phyloP scores from a whole-genome alignment of 1,140 invertebrate species.

The Drosophila grimshawi region DNA sequence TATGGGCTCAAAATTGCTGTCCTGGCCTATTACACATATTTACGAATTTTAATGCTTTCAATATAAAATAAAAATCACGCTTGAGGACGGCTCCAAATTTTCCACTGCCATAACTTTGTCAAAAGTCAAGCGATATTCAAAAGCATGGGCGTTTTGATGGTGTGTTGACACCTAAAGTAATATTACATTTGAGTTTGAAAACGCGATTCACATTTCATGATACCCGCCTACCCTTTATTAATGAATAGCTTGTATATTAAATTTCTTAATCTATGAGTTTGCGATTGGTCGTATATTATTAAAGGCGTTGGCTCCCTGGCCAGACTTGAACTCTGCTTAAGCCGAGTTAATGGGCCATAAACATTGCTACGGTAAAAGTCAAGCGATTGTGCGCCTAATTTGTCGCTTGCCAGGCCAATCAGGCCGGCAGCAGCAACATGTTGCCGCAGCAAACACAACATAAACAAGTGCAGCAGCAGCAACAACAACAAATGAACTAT shows the following conservation, averaged over 20 bases:
- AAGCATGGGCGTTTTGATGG: too few relatives aligned
- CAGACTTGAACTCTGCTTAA: conserved; percentile 49
- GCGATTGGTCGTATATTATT: conserved; percentile 28
- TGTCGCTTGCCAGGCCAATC: conserved; percentile 76
- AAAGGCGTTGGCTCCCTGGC: conserved; percentile 62
- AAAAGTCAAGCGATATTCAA: neutral
- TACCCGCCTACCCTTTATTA: too few relatives aligned
- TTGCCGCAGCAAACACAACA: conserved; percentile 53
- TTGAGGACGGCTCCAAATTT: neutral
- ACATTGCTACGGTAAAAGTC: conserved; percentile 69
- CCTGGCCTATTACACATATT: too few relatives aligned
- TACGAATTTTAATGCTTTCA: too few relatives aligned
- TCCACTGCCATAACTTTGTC: neutral
- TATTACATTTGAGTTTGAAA: too few relatives aligned
- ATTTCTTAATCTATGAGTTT: conserved; percentile 69
- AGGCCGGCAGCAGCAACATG: conserved; percentile 65
- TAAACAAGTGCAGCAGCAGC: conserved; percentile 68
- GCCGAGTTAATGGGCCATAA: conserved; percentile 71
- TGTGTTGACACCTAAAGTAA: too few relatives aligned
- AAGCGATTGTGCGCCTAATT: conserved; percentile 78
- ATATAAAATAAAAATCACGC: too few relatives aligned
- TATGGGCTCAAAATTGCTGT: too few relatives aligned
- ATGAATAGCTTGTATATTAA: conserved; percentile 32
- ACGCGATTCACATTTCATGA: too few relatives aligned
- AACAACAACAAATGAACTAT: conserved; percentile 14